Conservation (phyloP, 2,797 vertebrate genomes). For the Pteropus rufus region DNA sequence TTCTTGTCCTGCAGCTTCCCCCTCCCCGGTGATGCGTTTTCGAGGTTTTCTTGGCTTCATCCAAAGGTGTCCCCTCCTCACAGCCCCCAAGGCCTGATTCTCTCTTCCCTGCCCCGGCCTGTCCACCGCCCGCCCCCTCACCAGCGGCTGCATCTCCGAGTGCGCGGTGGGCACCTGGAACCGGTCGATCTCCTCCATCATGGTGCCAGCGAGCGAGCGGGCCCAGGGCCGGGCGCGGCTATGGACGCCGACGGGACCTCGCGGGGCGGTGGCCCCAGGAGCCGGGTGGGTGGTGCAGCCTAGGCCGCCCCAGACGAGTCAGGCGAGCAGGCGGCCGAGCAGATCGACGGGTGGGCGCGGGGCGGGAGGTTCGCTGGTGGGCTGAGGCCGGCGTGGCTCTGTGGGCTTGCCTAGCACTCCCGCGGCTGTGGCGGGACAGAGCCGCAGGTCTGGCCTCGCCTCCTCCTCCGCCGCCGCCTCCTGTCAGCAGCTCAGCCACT, state of each 20-base stretch:
- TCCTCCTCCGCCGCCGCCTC: constrained; percentile 77
- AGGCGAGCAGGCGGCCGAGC: neutral
- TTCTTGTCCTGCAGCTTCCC: neutral
- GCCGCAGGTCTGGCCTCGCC: constrained; percentile 66
- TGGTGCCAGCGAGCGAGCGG: constrained; percentile 82
- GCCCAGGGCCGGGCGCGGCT: constrained; percentile 63
- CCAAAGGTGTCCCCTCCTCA: neutral
- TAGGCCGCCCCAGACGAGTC: constrained; percentile 58
- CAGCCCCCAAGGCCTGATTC: neutral
- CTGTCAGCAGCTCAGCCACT: constrained; percentile 85
- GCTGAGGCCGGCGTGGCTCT: constrained; percentile 37
- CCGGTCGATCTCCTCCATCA: constrained; percentile 98
- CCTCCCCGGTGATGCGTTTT: neutral
- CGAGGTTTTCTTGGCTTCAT: neutral
- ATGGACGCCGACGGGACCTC: constrained; percentile 53
- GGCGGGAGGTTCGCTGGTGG: neutral
- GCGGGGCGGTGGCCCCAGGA: constrained; percentile 68
- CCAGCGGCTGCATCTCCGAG: constrained; percentile 95
- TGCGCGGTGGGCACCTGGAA: constrained; percentile 96
- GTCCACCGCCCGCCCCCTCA: constrained; percentile 82
- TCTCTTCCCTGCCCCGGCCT: constrained; percentile 43
- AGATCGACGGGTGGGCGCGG: neutral
- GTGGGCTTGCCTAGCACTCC: constrained; percentile 34
- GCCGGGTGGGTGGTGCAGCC: constrained; percentile 60
- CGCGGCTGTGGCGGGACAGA: constrained; percentile 38